Evolutionary conservation across 2,888 invertebrate genomes (phyloP).

Genomic region (Diabrotica balteata): DNA sequence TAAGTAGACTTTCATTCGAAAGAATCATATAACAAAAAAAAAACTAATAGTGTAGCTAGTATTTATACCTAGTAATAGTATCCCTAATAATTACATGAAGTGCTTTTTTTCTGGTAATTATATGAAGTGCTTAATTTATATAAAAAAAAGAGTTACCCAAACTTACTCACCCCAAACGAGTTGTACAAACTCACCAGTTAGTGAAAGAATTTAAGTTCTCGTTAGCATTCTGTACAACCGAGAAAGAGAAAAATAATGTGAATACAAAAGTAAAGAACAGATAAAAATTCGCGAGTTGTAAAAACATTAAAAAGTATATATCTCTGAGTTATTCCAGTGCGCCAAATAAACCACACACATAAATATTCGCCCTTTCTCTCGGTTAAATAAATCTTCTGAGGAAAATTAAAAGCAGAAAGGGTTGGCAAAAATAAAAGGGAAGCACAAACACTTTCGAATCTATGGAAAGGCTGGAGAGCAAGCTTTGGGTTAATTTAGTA

Average conservation of each 20-base stretch:
- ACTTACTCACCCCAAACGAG: too few relatives aligned
- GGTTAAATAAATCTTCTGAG: slow-evolving; percentile 51
- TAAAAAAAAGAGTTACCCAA: too few relatives aligned
- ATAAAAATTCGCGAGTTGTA: slow-evolving; percentile 20
- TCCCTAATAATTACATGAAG: too few relatives aligned
- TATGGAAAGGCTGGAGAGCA: slow-evolving; percentile 43
- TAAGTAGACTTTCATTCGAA: too few relatives aligned
- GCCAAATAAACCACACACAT: slow-evolving; percentile 42
- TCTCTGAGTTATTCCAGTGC: slow-evolving; percentile 31
- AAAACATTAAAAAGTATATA: slow-evolving; percentile 24
- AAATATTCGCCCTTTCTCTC: slow-evolving; percentile 51
- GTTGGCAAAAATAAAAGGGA: slow-evolving; percentile 48
- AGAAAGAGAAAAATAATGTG: too few relatives aligned
- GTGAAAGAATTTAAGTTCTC: slow-evolving; percentile 2
- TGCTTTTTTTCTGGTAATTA: too few relatives aligned
- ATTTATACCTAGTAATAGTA: too few relatives aligned
- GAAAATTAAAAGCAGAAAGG: slow-evolving; percentile 54
- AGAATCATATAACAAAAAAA: too few relatives aligned
- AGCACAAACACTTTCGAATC: slow-evolving; percentile 40
- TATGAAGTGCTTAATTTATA: too few relatives aligned
- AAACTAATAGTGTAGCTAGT: too few relatives aligned
- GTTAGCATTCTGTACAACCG: background rate
- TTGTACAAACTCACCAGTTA: background rate
- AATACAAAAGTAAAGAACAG: slow-evolving; percentile 8
- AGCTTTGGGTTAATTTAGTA: slow-evolving; percentile 44